phyloP scores from a whole-genome alignment of 64 coral and sea anemone species.

The Montipora efflorescens region DNA sequence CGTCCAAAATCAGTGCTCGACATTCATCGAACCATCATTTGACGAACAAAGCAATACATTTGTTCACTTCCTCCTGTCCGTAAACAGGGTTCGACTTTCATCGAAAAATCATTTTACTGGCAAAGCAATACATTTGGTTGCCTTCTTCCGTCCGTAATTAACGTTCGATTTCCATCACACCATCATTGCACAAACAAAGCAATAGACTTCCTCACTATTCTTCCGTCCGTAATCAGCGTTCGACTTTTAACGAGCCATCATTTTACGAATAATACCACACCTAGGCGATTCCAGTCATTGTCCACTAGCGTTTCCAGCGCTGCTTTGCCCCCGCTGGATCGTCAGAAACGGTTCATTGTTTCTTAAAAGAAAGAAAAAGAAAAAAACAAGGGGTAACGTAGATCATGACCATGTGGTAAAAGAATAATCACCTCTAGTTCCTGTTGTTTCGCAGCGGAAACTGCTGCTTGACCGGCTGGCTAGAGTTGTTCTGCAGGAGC shows the following conservation, averaged over 20 bases:
- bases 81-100: too few species aligned
- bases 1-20: too few species aligned
- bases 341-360: not conserved
- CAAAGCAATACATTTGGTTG: too few species aligned
- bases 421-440: not conserved
- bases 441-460: not conserved
- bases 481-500: not conserved
- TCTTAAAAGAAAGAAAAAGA: not conserved
- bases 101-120: too few species aligned
- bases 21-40: too few species aligned
- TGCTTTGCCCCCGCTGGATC: not conserved
- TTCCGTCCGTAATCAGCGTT: not conserved
- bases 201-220: too few species aligned
- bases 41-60: too few species aligned
- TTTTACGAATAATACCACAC: not conserved
- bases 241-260: not conserved
- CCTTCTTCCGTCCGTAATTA: too few species aligned
- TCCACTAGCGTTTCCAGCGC: not conserved
- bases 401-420: not conserved
- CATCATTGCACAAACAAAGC: too few species aligned
- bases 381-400: not conserved
- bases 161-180: too few species aligned
- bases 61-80: too few species aligned
- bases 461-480: not conserved
- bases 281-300: not conserved